phyloP scores from a whole-genome alignment of 2,113 vertebrate species.

The Mobula birostris region DNA sequence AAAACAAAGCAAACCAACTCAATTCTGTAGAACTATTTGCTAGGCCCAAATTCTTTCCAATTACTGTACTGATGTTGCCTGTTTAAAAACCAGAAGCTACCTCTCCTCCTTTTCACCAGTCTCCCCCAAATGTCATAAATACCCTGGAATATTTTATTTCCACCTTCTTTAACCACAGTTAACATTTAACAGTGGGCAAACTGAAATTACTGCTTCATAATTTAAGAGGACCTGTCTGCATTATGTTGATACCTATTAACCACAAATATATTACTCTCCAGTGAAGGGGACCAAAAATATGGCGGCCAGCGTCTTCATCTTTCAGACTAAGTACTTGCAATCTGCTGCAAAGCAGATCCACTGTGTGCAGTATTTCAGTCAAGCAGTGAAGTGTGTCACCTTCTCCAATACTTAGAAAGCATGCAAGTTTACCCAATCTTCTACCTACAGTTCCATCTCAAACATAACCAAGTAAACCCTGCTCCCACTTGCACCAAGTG shows the following conservation, averaged over 20 bases:
- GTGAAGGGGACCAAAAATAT: background rate
- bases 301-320: background rate
- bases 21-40: no score
- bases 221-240: background rate
- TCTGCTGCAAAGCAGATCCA: background rate
- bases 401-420: background rate
- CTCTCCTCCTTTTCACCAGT: no score
- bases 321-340: background rate
- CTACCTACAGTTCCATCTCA: background rate
- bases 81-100: no score
- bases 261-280: background rate
- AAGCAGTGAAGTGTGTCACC: background rate
- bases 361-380: background rate
- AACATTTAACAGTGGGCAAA: background rate
- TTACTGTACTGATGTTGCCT: no score
- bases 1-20: no score
- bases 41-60: no score
- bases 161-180: no score
- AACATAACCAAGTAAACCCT: background rate
- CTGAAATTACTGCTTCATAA: background rate
- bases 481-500: background rate
- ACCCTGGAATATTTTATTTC: no score
- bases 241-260: background rate
- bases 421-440: background rate
- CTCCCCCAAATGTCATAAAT: no score